Percentiles rank a stretch among this genome's conserved stretches.
Evolutionary conservation across 2,888 invertebrate genomes (phyloP).

Genomic region (Calameuta pallipes): DNA sequence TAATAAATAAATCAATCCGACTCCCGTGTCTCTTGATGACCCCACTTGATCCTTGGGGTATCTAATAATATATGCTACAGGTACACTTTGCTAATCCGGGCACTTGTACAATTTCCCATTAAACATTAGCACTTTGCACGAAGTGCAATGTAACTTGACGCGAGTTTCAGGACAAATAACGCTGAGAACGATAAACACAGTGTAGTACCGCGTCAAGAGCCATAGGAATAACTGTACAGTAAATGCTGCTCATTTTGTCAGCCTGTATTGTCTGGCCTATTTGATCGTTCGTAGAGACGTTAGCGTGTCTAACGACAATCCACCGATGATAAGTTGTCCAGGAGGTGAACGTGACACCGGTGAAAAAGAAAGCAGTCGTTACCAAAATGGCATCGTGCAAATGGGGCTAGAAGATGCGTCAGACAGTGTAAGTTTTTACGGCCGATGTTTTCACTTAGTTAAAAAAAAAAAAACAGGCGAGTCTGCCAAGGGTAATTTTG

Average conservation of each 20-base stretch:
- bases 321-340: slow-evolving; percentile 39
- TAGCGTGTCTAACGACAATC: slow-evolving; percentile 55
- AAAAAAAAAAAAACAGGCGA: not conserved
- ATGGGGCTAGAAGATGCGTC: not conserved
- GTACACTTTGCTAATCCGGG: not conserved
- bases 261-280: not conserved
- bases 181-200: not conserved
- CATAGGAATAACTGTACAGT: not conserved
- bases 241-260: not conserved
- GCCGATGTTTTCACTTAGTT: not conserved
- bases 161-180: not conserved
- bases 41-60: not conserved
- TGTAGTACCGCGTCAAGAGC: not conserved
- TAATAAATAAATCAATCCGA: not conserved
- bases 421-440: not conserved
- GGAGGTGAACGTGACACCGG: slow-evolving; percentile 13
- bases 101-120: not conserved
- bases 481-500: not conserved
- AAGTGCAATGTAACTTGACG: too few relatives aligned
- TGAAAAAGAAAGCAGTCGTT: not conserved
- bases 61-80: not conserved
- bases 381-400: not conserved
- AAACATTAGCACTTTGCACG: not conserved
- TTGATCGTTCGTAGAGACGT: slow-evolving; percentile 23
- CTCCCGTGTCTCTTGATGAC: not conserved